Conservation (phyloP, 2,113 vertebrate genomes). For the Ctenodactylus gundi region DNA sequence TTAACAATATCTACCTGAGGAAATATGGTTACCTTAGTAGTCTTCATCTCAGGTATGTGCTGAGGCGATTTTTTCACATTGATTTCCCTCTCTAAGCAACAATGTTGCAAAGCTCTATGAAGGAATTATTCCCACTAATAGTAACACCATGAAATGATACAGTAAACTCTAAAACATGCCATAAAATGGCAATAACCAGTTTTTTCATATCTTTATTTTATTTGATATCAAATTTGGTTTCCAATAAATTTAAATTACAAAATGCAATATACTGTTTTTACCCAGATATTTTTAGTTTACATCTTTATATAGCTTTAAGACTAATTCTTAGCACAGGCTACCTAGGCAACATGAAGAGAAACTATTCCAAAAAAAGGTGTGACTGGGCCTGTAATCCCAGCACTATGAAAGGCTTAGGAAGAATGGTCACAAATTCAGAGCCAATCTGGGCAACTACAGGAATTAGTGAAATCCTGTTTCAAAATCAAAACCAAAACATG, state of each 20-base stretch:
- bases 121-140: not conserved
- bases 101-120: constrained; percentile 6
- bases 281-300: not conserved
- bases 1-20: not conserved
- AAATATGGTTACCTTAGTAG: not conserved
- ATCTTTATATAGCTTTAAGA: not conserved
- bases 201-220: constrained; percentile 28
- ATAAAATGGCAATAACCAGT: not conserved
- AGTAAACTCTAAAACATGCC: constrained; percentile 2
- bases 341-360: no score
- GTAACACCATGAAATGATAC: constrained; percentile 17
- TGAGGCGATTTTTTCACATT: not conserved
- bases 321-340: not conserved
- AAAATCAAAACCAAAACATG: no score
- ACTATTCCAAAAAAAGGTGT: no score
- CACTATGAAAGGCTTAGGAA: no score
- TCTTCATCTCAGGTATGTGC: not conserved
- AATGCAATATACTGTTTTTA: not conserved
- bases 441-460: no score
- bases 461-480: no score
- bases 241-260: not conserved
- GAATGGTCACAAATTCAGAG: no score
- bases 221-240: not conserved
- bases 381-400: no score
- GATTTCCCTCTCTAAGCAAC: constrained; percentile 6